Evolutionary conservation across 2,113 vertebrate species (phyloP).

Genomic region (Hemiscyllium ocellatum): DNA sequence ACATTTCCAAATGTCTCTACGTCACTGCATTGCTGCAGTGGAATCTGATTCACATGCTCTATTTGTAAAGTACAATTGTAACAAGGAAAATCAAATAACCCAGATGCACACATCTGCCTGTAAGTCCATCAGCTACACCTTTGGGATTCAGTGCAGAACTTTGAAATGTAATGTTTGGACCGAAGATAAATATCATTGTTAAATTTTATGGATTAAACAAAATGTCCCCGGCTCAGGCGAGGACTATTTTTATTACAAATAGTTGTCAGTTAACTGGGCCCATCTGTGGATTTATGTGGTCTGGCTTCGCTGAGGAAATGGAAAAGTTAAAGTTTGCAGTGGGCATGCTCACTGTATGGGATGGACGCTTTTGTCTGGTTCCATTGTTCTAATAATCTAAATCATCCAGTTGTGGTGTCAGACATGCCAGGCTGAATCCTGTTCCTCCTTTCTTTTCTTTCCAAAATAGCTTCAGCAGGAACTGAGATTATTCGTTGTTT

Average conservation of each 20-base stretch:
- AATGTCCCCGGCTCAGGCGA: background rate
- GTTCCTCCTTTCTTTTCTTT: background rate
- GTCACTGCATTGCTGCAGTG: background rate
- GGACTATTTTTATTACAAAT: background rate
- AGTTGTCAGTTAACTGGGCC: background rate
- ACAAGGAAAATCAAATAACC: background rate
- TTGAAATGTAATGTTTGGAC: background rate
- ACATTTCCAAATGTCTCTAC: background rate
- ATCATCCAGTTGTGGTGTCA: background rate
- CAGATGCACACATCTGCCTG: background rate
- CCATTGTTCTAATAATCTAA: background rate
- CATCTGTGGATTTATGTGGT: background rate
- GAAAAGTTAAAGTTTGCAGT: background rate
- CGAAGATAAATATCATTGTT: background rate
- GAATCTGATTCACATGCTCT: background rate
- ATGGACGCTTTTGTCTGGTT: background rate
- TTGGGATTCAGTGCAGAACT: background rate
- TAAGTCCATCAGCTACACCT: background rate
- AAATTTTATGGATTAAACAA: constrained; percentile 13
- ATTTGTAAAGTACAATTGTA: background rate
- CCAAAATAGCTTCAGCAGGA: background rate
- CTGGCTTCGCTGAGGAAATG: background rate
- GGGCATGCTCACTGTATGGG: background rate
- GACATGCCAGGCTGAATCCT: no score
- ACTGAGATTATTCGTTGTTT: background rate